Evolutionary conservation across 2,797 vertebrate species (phyloP).

Genomic region (Macropus fuliginosus): DNA sequence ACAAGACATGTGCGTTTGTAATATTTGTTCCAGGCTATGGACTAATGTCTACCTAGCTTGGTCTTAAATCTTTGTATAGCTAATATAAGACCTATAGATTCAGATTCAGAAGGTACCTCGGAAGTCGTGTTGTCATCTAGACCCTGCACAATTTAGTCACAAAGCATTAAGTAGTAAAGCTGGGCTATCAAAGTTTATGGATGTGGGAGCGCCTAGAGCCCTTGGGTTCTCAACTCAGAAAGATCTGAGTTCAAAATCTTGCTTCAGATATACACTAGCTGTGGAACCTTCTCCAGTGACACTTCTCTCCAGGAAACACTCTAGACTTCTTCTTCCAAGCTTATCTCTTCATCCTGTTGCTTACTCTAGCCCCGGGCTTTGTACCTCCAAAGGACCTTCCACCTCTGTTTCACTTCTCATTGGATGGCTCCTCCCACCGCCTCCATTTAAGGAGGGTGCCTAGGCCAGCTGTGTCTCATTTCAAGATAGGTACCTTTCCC

Average conservation of each 20-base stretch:
- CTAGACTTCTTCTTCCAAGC: neutral
- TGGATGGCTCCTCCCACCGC: neutral
- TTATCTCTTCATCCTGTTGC: neutral
- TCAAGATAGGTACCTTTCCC: neutral
- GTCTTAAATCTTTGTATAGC: neutral
- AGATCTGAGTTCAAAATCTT: neutral
- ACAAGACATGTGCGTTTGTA: slow-evolving; percentile 36
- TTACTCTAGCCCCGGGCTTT: neutral
- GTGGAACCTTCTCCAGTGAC: neutral
- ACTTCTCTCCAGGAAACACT: neutral
- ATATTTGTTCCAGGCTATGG: neutral
- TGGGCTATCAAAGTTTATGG: neutral
- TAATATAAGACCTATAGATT: neutral
- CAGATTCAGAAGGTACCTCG: neutral
- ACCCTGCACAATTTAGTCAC: neutral
- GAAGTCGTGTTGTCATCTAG: neutral
- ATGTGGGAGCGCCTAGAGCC: neutral
- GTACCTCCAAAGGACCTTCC: neutral
- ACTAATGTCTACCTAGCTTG: neutral
- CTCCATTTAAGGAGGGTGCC: neutral
- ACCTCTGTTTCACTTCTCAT: neutral
- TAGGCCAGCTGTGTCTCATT: neutral
- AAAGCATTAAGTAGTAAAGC: neutral
- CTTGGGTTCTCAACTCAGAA: neutral
- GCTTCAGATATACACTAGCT: neutral